Base-by-base conservation (phyloP, 2,888 invertebrate species). In the Diaperis boleti region DNA sequence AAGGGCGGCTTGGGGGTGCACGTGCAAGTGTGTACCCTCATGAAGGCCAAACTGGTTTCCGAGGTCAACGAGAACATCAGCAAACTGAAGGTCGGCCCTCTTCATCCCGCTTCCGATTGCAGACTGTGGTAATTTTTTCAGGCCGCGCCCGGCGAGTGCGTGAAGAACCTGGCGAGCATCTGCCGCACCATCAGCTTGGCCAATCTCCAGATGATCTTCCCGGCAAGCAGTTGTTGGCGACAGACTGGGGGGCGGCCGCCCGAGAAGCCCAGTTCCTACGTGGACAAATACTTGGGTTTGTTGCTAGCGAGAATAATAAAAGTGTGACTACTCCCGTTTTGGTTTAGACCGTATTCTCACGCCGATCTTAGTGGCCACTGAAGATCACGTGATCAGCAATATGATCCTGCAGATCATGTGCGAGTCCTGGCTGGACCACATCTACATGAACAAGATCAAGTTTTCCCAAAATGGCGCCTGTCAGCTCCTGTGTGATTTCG, bases 401-500 rank as follows among this genome's bases (percentile, higher is more conserved):
- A 89, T 92, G 85, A 87, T 92, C 50, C 82, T 95, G 22, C 88
- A 89, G 76, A 88, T 94, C 20, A 89, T 93, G 83, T 92, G 94
- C 75, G 94, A 94, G 78, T 89, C 94, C 0, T 94, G 94, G 94
- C 82, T 95, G 50, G 92, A 94, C 78, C 92, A 92, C 72, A 94
- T 95, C 69, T 93, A 92, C 77, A 87, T 88, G 42, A 89, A 91
- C 68, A 89, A 89, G 79, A 90, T 94, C 15, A 92, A 91, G 77
- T 95, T 95, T 81, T 92, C 92, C 61, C 85, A 88, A 57, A 85
- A 88, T 82, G 95, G 94, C 1, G 94, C 94, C 0, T 81, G 88
- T 41, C 92, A 93, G 71, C 82, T 95, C 37, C 80, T 94, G 14
- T 87, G 88, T n/a, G 94, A 95, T 81, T 94, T 95, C 76, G 91